phyloP scores from a whole-genome alignment of 2,113 vertebrate genomes.

The Phodopus roborovskii region DNA sequence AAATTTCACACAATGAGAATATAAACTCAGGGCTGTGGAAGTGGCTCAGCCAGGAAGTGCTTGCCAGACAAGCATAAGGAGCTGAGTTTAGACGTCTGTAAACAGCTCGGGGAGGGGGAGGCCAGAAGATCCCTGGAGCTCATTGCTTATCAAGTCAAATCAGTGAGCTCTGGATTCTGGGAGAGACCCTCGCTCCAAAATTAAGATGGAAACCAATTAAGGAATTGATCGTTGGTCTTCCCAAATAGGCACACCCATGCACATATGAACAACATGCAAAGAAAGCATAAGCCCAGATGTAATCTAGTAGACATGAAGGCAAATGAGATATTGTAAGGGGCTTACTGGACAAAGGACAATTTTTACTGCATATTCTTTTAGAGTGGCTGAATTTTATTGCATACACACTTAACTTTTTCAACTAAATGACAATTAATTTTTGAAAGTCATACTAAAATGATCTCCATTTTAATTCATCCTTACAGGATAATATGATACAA shows the following conservation, averaged over 20 bases:
- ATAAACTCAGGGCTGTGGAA: background rate
- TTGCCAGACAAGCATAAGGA: background rate
- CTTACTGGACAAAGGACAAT: background rate
- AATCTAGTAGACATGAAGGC: background rate
- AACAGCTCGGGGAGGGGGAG: background rate
- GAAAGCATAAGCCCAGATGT: background rate
- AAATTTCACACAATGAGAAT: conserved; percentile 40
- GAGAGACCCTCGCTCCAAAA: background rate
- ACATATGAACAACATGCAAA: background rate
- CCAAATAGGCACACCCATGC: too few species aligned
- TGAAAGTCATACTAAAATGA: conserved; percentile 23
- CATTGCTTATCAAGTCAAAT: background rate
- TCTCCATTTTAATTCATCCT: conserved; percentile 34
- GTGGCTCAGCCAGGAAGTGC: background rate
- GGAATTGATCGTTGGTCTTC: background rate
- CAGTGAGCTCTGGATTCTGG: background rate
- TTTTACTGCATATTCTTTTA: background rate
- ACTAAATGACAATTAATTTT: conserved; percentile 17
- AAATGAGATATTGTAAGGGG: conserved; percentile 41
- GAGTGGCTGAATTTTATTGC: conserved; percentile 19
- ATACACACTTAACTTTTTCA: background rate
- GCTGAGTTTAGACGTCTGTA: background rate
- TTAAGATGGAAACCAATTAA: background rate
- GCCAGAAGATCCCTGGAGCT: background rate
- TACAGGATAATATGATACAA: background rate